phyloP scores from a whole-genome alignment of 2,797 vertebrate genomes.

The Enteromius viviparus region DNA sequence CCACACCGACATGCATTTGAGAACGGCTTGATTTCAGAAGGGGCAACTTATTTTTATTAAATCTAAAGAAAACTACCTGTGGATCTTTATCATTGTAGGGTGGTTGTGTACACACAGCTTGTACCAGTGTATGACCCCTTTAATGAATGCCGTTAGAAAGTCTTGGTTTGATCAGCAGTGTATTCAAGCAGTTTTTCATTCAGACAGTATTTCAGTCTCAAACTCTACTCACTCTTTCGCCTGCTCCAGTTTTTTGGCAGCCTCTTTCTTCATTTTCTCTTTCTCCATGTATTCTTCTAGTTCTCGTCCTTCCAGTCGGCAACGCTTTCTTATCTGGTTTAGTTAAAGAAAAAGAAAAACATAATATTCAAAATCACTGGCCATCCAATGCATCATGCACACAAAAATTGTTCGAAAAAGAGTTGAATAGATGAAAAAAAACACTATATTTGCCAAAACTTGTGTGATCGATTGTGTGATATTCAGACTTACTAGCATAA shows the following conservation, averaged over 20 bases:
- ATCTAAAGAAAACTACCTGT: too few species aligned
- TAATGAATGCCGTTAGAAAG: not conserved
- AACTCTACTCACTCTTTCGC: constrained; percentile 91
- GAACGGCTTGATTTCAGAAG: too few species aligned
- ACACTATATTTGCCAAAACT: too few species aligned
- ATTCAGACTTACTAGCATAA: not conserved
- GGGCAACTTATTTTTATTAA: too few species aligned
- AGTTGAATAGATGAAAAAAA: too few species aligned
- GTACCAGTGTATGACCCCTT: not conserved
- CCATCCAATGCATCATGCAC: not conserved
- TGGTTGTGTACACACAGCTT: too few species aligned
- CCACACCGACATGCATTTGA: too few species aligned
- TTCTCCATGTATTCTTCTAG: constrained; percentile 95
- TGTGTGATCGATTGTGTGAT: not conserved
- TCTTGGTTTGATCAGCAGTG: not conserved
- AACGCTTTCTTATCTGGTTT: constrained; percentile 88
- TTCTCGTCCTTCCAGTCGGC: constrained; percentile 95
- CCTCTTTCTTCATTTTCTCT: constrained; percentile 96
- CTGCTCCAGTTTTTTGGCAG: constrained; percentile 96
- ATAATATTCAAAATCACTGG: not conserved
- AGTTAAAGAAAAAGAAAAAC: constrained; percentile 37
- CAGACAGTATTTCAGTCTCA: not conserved
- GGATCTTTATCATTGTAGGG: too few species aligned
- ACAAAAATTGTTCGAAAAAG: not conserved
- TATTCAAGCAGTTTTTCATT: not conserved